These are phyloP conservation scores for Conus canariensis DNA, from an alignment of 2,888 invertebrate species.

Conservation along the genomic window DNA sequence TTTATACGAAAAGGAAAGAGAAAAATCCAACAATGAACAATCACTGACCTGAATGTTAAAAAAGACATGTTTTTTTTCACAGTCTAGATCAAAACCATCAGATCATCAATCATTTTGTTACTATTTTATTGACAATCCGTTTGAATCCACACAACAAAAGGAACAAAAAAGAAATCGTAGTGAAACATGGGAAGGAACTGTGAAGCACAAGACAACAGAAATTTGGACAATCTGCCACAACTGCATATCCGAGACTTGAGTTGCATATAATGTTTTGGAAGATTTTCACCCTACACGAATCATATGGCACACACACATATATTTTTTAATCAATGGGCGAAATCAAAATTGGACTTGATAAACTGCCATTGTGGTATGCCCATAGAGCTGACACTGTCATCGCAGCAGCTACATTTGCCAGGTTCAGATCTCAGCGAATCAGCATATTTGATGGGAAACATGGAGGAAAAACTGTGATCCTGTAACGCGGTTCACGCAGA, in stretches of 20 bases:
- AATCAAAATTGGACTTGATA: not conserved
- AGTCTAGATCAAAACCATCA: too few species aligned
- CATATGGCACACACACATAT: slow-evolving; percentile 23
- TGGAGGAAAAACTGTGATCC: not conserved
- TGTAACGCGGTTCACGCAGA: not conserved
- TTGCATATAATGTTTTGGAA: slow-evolving; percentile 21
- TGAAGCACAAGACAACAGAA: slow-evolving; percentile 6
- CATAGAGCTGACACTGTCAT: not conserved
- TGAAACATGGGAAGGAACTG: not conserved
- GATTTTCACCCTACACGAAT: not conserved
- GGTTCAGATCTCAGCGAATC: not conserved
- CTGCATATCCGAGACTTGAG: slow-evolving; percentile 6
- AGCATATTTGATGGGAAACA: not conserved
- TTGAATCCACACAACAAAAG: not conserved
- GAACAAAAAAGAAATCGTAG: not conserved
- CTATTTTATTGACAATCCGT: too few species aligned
- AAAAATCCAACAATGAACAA: too few species aligned
- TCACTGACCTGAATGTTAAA: too few species aligned
- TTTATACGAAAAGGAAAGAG: too few species aligned
- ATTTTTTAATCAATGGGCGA: not conserved
- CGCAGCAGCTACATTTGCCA: not conserved
- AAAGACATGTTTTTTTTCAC: too few species aligned
- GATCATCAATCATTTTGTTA: too few species aligned
- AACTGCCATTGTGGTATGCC: not conserved
- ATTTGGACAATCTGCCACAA: not conserved